These are phyloP conservation scores for Epinephelus malabaricus DNA, from an alignment of 2,797 vertebrate genomes.

Conservation along the genomic window DNA sequence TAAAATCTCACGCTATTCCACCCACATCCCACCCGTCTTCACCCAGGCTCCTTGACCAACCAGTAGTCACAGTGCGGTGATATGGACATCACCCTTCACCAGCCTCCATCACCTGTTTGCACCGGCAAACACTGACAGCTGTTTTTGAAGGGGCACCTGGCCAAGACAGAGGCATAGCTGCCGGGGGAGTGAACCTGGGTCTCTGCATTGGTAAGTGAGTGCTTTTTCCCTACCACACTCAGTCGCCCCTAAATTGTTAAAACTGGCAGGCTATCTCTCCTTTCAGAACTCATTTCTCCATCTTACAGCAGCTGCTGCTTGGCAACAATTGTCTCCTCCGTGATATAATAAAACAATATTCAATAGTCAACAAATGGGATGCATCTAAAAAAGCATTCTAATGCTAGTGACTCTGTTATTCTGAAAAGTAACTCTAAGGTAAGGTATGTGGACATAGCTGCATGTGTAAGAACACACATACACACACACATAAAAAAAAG, in stretches of 20 bases:
- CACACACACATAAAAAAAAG: neutral
- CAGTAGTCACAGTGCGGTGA: conserved; percentile 3
- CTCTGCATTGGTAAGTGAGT: neutral
- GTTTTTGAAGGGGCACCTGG: neutral
- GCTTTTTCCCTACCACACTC: neutral
- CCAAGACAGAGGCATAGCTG: neutral
- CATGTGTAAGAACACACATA: too few species aligned
- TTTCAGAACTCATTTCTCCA: neutral
- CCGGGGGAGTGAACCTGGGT: conserved; percentile 13
- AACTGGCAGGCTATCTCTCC: conserved; percentile 1
- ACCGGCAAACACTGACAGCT: neutral
- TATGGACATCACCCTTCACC: conserved; percentile 13
- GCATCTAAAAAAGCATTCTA: neutral
- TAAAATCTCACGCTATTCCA: neutral
- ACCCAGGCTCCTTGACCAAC: neutral
- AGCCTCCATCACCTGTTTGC: neutral
- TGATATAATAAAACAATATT: neutral
- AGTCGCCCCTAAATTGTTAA: neutral
- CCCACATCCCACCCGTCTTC: conserved; percentile 1
- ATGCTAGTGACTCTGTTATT: neutral
- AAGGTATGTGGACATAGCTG: neutral
- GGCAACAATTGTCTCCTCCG: neutral
- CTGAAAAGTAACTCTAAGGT: neutral
- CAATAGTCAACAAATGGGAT: neutral
- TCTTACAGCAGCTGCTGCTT: conserved; percentile 15